Evolutionary conservation across 2,113 vertebrate genomes (phyloP), one percentile per base, ranked within the genome.

Genomic region (Pseudopipra pipra): DNA sequence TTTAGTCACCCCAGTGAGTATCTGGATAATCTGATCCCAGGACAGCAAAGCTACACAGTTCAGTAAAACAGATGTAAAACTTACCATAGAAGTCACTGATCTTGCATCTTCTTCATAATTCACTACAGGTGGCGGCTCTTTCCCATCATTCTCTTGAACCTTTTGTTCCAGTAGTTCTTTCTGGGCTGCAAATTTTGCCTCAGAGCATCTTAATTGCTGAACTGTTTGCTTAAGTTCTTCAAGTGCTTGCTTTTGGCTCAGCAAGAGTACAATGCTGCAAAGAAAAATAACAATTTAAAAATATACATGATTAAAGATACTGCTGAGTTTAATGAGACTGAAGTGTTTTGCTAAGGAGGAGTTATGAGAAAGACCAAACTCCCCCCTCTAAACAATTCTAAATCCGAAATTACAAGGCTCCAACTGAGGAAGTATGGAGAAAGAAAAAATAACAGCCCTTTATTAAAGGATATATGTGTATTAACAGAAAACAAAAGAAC

Each of bases 41-140:
- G 7, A 66, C 35, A 39, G 28, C 22, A 90, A 14, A 28, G 4
- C 14, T 77, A 35, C 21, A 58, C 7, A 58, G 15, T 33, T 47
- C 23, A 75, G 9, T 56, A 61, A 46, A 94, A 87, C 21, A 63
- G n/a, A 35, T 22, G 11, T 23, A 61, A 56, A 83, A 81, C 97
- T 97, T 97, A 99, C 99, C 84, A 99, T 98, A 52, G 99, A 99
- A 80, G 99, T 98, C 14, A 99, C 98, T 7, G 99, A 99, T 95
- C 99, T 98, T 8, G 98, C 98, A 90, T 99, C 99, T 58, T 99
- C 99, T 97, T 99, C 99, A 15, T 99, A 99, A 58, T 99, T 99
- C 71, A 99, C 97, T 12, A 99, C 98, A 11, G 98, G 98, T 72
- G 98, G 98, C 15, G 99, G 98, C 9, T 99, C 99, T 14, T 98